Conservation (phyloP, 2,113 vertebrate genomes). For the Engystomops pustulosus region DNA sequence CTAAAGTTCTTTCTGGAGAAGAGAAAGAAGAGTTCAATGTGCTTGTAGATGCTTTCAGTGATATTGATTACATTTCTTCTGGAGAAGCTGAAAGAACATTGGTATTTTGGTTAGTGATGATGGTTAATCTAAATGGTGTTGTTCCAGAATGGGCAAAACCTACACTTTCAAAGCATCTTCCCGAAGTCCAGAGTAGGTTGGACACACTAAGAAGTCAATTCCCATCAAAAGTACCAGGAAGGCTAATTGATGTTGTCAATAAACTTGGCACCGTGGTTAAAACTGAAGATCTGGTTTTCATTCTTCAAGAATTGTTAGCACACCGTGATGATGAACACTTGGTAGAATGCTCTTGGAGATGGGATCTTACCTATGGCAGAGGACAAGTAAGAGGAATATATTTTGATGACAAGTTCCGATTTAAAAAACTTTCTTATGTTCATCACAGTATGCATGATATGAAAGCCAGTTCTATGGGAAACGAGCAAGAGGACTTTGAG, state of each 20-base stretch:
- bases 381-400: slow-evolving; percentile 70
- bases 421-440: slow-evolving; percentile 66
- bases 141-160: slow-evolving; percentile 60
- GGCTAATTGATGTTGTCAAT: slow-evolving; percentile 67
- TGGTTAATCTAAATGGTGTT: slow-evolving; percentile 72
- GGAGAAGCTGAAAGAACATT: slow-evolving; percentile 77
- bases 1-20: slow-evolving; percentile 72
- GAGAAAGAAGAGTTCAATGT: slow-evolving; percentile 70
- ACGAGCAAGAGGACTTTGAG: slow-evolving; percentile 62
- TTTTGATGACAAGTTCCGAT: slow-evolving; percentile 66
- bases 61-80: slow-evolving; percentile 65
- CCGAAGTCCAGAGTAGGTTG: slow-evolving; percentile 61
- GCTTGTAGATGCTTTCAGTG: slow-evolving; percentile 73
- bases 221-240: slow-evolving; percentile 68
- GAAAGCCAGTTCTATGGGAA: slow-evolving; percentile 62
- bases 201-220: slow-evolving; percentile 52
- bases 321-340: slow-evolving; percentile 73
- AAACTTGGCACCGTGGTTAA: slow-evolving; percentile 54
- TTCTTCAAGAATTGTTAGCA: slow-evolving; percentile 72
- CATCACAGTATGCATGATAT: slow-evolving; percentile 54
- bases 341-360: slow-evolving; percentile 77
- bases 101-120: slow-evolving; percentile 78
- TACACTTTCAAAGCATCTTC: slow-evolving; percentile 63
- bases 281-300: slow-evolving; percentile 64
- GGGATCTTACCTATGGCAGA: slow-evolving; percentile 67